phyloP scores from a whole-genome alignment of 64 coral and sea anemone species.

The Montipora foliosa region DNA sequence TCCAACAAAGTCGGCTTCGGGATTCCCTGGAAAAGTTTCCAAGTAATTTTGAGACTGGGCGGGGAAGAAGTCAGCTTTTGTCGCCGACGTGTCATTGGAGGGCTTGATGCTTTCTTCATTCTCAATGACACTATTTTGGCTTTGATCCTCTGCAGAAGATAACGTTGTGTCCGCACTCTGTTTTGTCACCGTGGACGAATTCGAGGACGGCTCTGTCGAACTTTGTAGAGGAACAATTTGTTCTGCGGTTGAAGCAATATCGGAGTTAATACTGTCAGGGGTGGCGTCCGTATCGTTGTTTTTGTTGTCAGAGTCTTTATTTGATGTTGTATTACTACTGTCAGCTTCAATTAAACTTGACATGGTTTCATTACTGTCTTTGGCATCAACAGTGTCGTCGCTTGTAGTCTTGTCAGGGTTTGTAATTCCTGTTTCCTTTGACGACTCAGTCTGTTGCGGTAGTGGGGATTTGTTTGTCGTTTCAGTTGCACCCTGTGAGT shows the following conservation, averaged over 20 bases:
- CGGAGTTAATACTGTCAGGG: slow-evolving; percentile 21
- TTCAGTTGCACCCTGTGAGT: slow-evolving; percentile 1
- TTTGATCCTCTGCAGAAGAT: slow-evolving; percentile 37
- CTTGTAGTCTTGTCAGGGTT: background rate
- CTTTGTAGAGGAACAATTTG: slow-evolving; percentile 46
- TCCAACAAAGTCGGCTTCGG: slow-evolving; percentile 6
- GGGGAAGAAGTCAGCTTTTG: slow-evolving; percentile 13
- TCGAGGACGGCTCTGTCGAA: slow-evolving; percentile 21
- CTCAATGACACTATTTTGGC: slow-evolving; percentile 42
- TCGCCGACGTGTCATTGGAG: slow-evolving; percentile 20
- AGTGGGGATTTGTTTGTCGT: background rate
- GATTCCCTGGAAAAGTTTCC: slow-evolving; percentile 23
- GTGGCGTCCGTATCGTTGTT: background rate
- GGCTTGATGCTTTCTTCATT: slow-evolving; percentile 16
- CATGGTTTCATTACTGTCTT: background rate
- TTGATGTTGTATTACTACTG: background rate
- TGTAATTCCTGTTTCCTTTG: slow-evolving; percentile 24
- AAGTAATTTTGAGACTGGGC: slow-evolving; percentile 7
- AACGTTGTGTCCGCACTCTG: slow-evolving; percentile 37
- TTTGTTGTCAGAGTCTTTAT: background rate
- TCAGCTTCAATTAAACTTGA: background rate
- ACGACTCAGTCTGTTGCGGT: slow-evolving; percentile 8
- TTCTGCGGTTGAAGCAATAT: slow-evolving; percentile 41
- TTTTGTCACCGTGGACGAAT: slow-evolving; percentile 6
- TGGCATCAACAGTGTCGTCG: background rate